Evolutionary conservation across 1,140 invertebrate species (phyloP).

Genomic region (Hypsibius dujardini): DNA sequence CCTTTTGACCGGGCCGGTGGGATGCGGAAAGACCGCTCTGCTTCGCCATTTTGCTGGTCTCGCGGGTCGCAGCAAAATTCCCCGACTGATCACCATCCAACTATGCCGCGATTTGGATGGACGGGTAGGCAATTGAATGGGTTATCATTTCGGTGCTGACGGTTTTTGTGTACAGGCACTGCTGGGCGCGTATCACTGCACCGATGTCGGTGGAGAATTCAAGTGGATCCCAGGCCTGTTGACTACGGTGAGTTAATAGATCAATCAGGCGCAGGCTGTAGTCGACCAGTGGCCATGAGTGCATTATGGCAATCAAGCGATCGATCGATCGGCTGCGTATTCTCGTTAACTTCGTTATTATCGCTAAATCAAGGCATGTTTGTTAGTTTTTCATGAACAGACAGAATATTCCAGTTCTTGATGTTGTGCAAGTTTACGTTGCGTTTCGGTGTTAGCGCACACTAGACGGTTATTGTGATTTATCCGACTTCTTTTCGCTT

Average conservation of each 20-base stretch:
- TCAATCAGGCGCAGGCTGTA: too few species aligned
- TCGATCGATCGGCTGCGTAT: too few species aligned
- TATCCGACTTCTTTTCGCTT: too few species aligned
- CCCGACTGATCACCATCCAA: slow-evolving; percentile 57
- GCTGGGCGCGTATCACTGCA: slow-evolving; percentile 81
- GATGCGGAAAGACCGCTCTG: slow-evolving; percentile 78
- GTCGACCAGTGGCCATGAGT: too few species aligned
- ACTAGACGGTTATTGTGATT: too few species aligned
- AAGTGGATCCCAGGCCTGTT: slow-evolving; percentile 80
- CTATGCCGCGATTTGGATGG: slow-evolving; percentile 41
- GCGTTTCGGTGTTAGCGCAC: too few species aligned
- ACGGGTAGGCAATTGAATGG: neutral
- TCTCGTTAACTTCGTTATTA: slow-evolving; percentile 20
- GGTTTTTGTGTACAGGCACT: slow-evolving; percentile 42
- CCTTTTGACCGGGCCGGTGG: slow-evolving; percentile 71
- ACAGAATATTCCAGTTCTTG: too few species aligned
- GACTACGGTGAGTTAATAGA: slow-evolving; percentile 43
- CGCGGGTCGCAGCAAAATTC: slow-evolving; percentile 44
- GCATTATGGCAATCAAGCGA: too few species aligned
- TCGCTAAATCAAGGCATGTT: neutral
- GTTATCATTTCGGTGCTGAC: neutral
- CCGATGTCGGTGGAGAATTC: slow-evolving; percentile 90
- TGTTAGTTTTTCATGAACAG: neutral
- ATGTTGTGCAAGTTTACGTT: too few species aligned
- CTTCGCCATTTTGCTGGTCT: slow-evolving; percentile 66